These are phyloP conservation scores for Protaetia brevitarsis DNA, from an alignment of 1,140 invertebrate genomes.

Conservation along the genomic window DNA sequence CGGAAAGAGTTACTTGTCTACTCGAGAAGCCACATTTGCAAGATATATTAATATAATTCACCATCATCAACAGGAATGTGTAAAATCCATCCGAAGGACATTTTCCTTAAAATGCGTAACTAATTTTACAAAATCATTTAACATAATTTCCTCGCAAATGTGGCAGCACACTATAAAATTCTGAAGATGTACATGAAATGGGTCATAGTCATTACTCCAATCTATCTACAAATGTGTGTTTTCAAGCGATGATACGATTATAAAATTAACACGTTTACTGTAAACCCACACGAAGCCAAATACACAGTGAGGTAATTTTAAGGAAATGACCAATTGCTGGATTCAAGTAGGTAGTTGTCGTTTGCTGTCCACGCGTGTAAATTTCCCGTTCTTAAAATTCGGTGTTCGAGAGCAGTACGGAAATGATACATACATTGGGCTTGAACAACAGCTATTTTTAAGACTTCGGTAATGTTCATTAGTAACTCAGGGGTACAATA, in stretches of 20 bases:
- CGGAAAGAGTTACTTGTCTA: too few relatives aligned
- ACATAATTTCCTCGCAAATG: not conserved
- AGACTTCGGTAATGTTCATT: conserved; percentile 9
- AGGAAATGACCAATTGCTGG: conserved; percentile 5
- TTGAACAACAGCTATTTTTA: not conserved
- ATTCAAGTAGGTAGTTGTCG: not conserved
- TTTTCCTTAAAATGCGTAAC: too few relatives aligned
- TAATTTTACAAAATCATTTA: too few relatives aligned
- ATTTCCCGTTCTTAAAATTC: not conserved
- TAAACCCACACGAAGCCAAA: not conserved
- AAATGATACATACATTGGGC: conserved; percentile 6
- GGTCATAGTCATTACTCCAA: not conserved
- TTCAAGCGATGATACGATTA: conserved; percentile 7
- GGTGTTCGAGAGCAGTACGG: not conserved
- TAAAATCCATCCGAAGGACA: too few relatives aligned
- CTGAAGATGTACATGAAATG: not conserved
- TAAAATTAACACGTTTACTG: not conserved
- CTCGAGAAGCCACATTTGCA: too few relatives aligned
- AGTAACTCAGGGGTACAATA: conserved; percentile 5
- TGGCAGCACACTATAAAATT: not conserved
- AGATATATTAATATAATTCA: too few relatives aligned
- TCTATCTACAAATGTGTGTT: not conserved
- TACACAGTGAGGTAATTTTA: too few relatives aligned
- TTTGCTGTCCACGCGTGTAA: not conserved
- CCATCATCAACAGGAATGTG: too few relatives aligned